Conservation (phyloP, 2,797 vertebrate species). For the Orientallactaga sibirica region DNA sequence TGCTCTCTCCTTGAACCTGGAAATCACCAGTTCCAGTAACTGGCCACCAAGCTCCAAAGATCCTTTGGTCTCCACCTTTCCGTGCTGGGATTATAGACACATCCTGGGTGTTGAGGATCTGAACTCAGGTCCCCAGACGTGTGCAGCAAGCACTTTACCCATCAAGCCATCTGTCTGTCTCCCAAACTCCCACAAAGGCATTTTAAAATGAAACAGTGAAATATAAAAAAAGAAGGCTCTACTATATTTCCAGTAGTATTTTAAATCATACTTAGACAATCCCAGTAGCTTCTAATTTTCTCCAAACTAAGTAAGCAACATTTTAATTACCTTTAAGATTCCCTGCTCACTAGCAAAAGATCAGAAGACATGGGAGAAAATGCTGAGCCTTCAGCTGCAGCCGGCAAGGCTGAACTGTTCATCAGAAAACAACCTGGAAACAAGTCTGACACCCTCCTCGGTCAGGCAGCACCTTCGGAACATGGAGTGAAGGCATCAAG, state of each 20-base stretch:
- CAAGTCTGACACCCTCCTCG: background rate
- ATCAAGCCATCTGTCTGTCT: background rate
- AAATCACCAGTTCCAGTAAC: no score
- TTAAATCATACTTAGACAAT: background rate
- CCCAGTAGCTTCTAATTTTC: background rate
- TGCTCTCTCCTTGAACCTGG: no score
- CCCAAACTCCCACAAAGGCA: background rate
- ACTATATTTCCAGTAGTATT: background rate
- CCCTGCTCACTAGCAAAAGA: background rate
- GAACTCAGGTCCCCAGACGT: background rate
- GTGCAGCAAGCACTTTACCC: background rate
- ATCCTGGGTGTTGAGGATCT: background rate
- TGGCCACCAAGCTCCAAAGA: no score
- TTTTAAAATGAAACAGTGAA: constrained; percentile 50
- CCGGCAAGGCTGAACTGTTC: background rate
- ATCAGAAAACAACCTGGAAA: background rate
- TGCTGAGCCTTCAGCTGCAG: background rate
- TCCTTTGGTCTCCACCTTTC: no score
- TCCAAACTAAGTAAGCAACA: background rate
- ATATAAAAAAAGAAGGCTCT: background rate
- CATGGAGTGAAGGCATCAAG: rapidly evolving
- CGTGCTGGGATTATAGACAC: no score
- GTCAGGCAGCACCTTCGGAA: background rate
- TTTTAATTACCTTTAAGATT: background rate
- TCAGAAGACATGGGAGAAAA: background rate